phyloP scores from a whole-genome alignment of 2,888 invertebrate species.

The Parasteatoda lunata region DNA sequence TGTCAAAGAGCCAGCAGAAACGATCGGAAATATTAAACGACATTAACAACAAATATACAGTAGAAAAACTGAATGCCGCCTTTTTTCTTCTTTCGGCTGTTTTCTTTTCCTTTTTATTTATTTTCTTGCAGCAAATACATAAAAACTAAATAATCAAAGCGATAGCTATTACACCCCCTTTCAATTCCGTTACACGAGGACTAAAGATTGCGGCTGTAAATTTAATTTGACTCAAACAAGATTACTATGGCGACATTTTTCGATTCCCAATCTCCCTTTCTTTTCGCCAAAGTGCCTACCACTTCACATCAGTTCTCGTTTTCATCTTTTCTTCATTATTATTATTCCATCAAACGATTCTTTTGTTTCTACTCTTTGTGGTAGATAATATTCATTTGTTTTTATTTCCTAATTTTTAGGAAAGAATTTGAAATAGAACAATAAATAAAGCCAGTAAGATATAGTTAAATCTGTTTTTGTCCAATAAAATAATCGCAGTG shows the following conservation, averaged over 20 bases:
- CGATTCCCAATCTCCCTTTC: constrained; percentile 29
- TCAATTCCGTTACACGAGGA: constrained; percentile 44
- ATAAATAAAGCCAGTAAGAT: constrained; percentile 18
- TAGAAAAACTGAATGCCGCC: not conserved
- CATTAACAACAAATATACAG: constrained; percentile 47
- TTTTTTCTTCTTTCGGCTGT: not conserved
- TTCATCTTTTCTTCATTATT: not conserved
- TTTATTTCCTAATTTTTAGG: not conserved
- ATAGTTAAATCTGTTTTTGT: constrained; percentile 34
- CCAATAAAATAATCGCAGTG: constrained; percentile 52
- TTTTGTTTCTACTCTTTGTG: not conserved
- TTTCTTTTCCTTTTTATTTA: not conserved
- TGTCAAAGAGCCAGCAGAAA: not conserved
- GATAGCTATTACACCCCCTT: constrained; percentile 56
- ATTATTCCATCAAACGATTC: constrained; percentile 5
- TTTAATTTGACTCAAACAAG: constrained; percentile 66
- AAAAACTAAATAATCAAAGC: constrained; percentile 57
- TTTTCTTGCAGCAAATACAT: constrained; percentile 32
- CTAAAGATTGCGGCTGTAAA: constrained; percentile 63
- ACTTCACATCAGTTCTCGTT: not conserved
- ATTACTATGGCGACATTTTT: constrained; percentile 65
- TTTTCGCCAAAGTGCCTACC: not conserved
- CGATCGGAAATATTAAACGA: constrained; percentile 44
- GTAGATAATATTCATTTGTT: not conserved
- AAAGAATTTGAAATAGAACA: not conserved